Evolutionary conservation across 2,888 invertebrate genomes (phyloP), one percentile per base, ranked within the genome.

Genomic region (Thymelicus acteon): DNA sequence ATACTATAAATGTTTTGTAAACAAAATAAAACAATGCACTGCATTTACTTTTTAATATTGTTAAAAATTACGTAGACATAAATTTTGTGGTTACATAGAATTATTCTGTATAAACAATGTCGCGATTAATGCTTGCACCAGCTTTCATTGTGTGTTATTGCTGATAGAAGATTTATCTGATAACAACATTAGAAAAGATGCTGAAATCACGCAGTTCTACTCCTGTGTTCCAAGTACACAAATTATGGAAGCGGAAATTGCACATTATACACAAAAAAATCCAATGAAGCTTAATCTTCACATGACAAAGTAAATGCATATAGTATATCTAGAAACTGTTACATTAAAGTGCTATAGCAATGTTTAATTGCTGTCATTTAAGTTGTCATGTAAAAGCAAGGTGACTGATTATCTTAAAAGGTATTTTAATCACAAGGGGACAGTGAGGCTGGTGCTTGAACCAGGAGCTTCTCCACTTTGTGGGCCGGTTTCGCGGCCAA

Each of bases 391-490:
- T 80, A 80, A 87, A 86, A 82, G 76, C 73, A 77, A 84, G 77
- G 82, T 79, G 79, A 78, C 82, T 84, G 57, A 57, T 57, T 57
- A 84, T 83, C 78, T 80, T 83, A 82, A 76, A 79, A 84, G 80
- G 85, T 82, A 84, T 78, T 84, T 89, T 66, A 85, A 92, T 92
- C 92, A 93, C 93, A 93, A 90, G 80, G 91, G 91, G 79, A 92
- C 91, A 60, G 89, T 84, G 73, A 93, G 85, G 80, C 90, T 93
- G 73, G 93, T 94, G 82, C 94, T 94, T 73, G 95, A 95, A 60
- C 95, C 95, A 0, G 95, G 94, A n/a, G 95, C 95, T 80, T 95
- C 95, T 58, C 95, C 95, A 72, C 95, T 91, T 77, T 95, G 95
- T 54, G 94, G 94, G 12, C 95, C 95, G 72, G 94, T 91, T 80